A percentile compares a stretch with the other conserved stretches of the same genome.
phyloP scores from a whole-genome alignment of 2,113 vertebrate species.

The Antechinus flavipes region DNA sequence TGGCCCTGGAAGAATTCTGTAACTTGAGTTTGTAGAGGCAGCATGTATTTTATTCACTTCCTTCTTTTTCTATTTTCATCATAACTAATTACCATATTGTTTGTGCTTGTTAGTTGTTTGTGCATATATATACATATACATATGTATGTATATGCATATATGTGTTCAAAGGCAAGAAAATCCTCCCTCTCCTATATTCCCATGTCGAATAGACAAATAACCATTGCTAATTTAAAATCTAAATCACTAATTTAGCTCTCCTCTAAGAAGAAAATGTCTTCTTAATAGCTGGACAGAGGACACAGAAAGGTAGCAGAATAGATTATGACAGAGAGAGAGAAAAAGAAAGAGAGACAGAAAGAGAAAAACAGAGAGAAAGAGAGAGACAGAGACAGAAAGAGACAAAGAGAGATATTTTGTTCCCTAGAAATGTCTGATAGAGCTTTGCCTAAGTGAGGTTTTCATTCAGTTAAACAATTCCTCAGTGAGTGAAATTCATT shows the following conservation, averaged over 20 bases:
- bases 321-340: background rate
- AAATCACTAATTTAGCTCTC: background rate
- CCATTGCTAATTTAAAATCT: background rate
- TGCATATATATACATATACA: background rate
- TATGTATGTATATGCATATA: no score
- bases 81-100: background rate
- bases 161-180: background rate
- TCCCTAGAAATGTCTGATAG: background rate
- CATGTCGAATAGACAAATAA: background rate
- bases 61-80: background rate
- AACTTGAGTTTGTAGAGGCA: conserved; percentile 4
- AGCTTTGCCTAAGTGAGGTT: background rate
- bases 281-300: background rate
- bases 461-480: background rate
- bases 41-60: background rate
- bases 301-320: background rate
- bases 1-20: background rate
- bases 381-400: background rate
- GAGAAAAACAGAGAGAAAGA: background rate
- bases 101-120: background rate
- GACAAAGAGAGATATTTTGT: background rate
- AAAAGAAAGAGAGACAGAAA: background rate
- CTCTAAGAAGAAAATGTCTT: background rate
- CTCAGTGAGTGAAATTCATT: background rate
- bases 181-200: background rate